Evolutionary conservation across 2,797 vertebrate genomes (phyloP).

Genomic region (Pygocentrus nattereri): DNA sequence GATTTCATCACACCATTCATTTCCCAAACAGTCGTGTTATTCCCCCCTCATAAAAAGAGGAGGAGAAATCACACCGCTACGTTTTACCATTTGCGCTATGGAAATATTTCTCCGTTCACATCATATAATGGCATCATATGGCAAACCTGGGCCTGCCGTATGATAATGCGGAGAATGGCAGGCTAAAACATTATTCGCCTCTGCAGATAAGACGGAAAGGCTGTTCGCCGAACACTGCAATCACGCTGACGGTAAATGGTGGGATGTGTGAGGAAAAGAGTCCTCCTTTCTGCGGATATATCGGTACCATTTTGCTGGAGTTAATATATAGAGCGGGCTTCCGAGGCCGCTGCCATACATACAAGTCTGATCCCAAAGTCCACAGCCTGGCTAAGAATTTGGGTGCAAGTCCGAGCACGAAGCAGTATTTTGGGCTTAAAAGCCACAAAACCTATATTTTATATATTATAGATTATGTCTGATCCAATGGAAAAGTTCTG

Average conservation of each 20-base stretch:
- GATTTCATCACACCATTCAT: conserved; percentile 11
- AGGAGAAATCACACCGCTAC: neutral
- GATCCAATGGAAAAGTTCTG: neutral
- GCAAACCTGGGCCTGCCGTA: conserved; percentile 10
- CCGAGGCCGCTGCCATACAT: neutral
- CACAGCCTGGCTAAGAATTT: neutral
- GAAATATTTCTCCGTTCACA: conserved; percentile 1
- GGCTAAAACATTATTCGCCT: conserved; percentile 42
- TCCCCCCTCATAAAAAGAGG: neutral
- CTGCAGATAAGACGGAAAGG: conserved; percentile 44
- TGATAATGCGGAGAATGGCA: conserved; percentile 40
- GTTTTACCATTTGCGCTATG: neutral
- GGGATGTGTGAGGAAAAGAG: conserved; percentile 36
- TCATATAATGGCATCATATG: conserved; percentile 34
- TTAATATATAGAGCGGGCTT: neutral
- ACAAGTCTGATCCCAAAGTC: neutral
- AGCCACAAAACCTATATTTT: neutral
- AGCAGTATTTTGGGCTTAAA: neutral
- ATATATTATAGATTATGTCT: neutral
- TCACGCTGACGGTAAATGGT: conserved; percentile 14
- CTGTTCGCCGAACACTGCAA: neutral
- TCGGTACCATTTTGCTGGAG: conserved; percentile 15
- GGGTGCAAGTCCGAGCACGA: neutral
- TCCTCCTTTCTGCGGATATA: conserved; percentile 13
- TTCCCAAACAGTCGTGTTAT: neutral